phyloP scores from a whole-genome alignment of 1,140 invertebrate species.

The Himalopsyche phryganea region DNA sequence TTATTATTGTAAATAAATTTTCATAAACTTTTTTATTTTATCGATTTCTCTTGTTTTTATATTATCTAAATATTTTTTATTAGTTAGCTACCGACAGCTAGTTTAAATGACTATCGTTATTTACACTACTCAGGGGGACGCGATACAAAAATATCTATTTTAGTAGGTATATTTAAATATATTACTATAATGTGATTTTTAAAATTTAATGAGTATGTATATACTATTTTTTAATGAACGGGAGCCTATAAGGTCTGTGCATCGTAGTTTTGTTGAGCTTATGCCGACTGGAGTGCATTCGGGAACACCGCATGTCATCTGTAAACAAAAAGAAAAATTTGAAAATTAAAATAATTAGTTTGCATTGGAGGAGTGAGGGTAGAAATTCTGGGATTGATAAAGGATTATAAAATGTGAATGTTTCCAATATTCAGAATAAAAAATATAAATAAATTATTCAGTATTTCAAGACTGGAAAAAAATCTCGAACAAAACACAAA shows the following conservation, averaged over 20 bases:
- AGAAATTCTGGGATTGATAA: too few species aligned
- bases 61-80: too few species aligned
- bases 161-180: background rate
- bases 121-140: background rate
- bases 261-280: constrained; percentile 15
- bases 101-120: background rate
- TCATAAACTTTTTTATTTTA: background rate
- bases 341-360: too few species aligned
- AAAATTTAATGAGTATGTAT: constrained; percentile 1
- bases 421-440: too few species aligned
- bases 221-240: constrained; percentile 24
- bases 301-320: constrained; percentile 31
- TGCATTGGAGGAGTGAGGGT: too few species aligned
- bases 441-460: too few species aligned
- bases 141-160: constrained; percentile 15
- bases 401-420: too few species aligned
- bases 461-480: too few species aligned
- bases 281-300: constrained; percentile 20
- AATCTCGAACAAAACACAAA: too few species aligned
- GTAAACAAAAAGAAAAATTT: constrained; percentile 12
- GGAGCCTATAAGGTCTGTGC: constrained; percentile 15
- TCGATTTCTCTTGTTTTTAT: background rate
- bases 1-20: constrained; percentile 1
- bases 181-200: too few species aligned
- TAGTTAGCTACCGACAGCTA: background rate